phyloP scores from a whole-genome alignment of 2,113 vertebrate genomes.

The Rattus rattus region DNA sequence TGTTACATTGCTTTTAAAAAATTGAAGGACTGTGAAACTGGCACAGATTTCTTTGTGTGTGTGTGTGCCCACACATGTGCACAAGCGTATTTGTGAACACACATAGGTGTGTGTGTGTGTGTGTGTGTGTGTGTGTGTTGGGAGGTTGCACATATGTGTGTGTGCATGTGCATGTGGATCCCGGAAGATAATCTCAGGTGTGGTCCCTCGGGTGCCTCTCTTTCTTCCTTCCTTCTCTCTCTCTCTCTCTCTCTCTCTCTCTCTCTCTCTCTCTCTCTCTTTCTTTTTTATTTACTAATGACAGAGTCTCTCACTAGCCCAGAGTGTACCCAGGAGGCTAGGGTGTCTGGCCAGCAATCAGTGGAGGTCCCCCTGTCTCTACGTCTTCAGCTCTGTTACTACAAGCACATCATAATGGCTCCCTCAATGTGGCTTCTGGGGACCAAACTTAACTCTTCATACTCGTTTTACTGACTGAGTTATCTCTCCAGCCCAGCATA shows the following conservation, averaged over 20 bases:
- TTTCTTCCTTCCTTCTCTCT: no score
- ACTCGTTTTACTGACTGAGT: background rate
- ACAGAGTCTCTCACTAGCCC: background rate
- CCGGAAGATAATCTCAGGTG: background rate
- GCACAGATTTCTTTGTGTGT: background rate
- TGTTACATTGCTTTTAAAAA: background rate
- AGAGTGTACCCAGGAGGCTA: background rate
- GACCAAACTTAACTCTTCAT: background rate
- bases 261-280: no score
- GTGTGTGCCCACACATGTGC: background rate
- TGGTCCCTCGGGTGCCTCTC: background rate
- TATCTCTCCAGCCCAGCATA: background rate
- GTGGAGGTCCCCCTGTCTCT: background rate
- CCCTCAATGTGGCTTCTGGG: background rate
- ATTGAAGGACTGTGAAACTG: background rate
- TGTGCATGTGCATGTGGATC: no score
- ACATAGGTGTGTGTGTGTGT: background rate
- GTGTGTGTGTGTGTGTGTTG: background rate
- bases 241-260: no score
- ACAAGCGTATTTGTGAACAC: background rate
- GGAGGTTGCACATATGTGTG: no score
- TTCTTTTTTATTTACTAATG: background rate
- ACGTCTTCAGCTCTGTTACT: no score
- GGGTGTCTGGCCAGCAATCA: no score
- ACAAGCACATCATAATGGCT: background rate